phyloP scores from a whole-genome alignment of 2,113 vertebrate species.

The Rana temporaria region DNA sequence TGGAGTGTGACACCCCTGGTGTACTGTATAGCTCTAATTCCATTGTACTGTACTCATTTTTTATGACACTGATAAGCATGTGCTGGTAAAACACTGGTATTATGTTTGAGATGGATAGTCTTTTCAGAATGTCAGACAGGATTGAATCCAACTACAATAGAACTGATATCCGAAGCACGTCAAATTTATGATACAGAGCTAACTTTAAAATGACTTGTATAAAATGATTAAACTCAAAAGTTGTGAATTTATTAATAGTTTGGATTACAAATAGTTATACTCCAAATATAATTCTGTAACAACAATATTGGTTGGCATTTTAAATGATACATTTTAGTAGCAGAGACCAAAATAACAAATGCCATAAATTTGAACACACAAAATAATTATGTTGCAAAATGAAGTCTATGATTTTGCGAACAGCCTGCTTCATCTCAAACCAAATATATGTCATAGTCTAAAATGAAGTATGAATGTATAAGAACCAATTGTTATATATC shows the following conservation, averaged over 20 bases:
- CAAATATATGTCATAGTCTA: not conserved
- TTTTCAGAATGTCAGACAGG: too few species aligned
- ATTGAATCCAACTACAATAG: too few species aligned
- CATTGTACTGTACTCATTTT: too few species aligned
- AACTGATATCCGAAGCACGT: not conserved
- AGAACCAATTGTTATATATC: too few species aligned
- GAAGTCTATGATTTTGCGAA: not conserved
- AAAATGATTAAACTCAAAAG: slow-evolving; percentile 23
- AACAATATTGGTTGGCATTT: slow-evolving; percentile 17
- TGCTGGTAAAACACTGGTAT: too few species aligned
- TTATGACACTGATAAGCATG: too few species aligned
- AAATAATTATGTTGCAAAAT: slow-evolving; percentile 14
- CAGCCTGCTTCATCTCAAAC: not conserved
- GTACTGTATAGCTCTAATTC: too few species aligned
- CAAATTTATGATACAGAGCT: not conserved
- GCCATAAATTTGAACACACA: not conserved
- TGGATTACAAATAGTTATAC: not conserved
- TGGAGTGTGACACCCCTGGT: too few species aligned
- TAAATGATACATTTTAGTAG: not conserved
- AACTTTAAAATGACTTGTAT: not conserved
- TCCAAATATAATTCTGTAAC: not conserved
- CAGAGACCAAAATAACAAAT: not conserved
- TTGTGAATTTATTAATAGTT: slow-evolving; percentile 3
- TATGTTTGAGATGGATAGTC: too few species aligned
- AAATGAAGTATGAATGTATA: not conserved